Base-by-base conservation (phyloP, 2,797 vertebrate species). In the Phaenicophaeus curvirostris region DNA sequence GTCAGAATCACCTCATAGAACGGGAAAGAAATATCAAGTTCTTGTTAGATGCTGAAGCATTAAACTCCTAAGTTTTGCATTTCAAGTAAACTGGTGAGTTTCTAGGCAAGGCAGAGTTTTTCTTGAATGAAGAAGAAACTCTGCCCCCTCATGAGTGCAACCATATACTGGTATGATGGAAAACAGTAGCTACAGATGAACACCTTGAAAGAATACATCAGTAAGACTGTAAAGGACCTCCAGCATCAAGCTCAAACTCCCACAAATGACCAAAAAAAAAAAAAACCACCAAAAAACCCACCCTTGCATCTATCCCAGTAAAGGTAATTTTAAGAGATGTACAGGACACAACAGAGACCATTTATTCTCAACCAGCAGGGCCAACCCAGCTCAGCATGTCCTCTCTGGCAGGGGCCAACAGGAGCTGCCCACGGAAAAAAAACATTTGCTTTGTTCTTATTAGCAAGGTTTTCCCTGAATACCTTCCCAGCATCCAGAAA, bases 201-300 rank as follows among this genome's bases (percentile, higher is more conserved):
- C 0, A 5, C 15, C 37, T 10, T 20, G 42, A 17, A 73, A 54
- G 1, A 5, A 28, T 1, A 13, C 0, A 35, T 4, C 27, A 78
- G 16, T 8, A 67, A 65, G 33, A 42, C 35, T 11, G 35, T 24
- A 62, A 88, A 18, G 3, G 25, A 78, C 30, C 39, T 75, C 23
- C 14, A 42, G 27, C 0, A 0, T 14, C 51, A 75, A 61, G 46
- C 39, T 77, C 31, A 9, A 37, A 11, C 35, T 41, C 15, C 41
- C 79, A n/a, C 41, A 78, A 78, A 33, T 4, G 11, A 90, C n/a
- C 12, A 35, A 61, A 76, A 67, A 71, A 66, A 0, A n/a, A n/a
- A n/a, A n/a, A n/a, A n/a, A n/a, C n/a, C n/a, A n/a, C n/a, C n/a
- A n/a, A n/a, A n/a, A n/a, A n/a, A n/a, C n/a, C n/a, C 0, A 39